Base-by-base conservation (phyloP, 2,113 vertebrate genomes). In the Zosterops lateralis region DNA sequence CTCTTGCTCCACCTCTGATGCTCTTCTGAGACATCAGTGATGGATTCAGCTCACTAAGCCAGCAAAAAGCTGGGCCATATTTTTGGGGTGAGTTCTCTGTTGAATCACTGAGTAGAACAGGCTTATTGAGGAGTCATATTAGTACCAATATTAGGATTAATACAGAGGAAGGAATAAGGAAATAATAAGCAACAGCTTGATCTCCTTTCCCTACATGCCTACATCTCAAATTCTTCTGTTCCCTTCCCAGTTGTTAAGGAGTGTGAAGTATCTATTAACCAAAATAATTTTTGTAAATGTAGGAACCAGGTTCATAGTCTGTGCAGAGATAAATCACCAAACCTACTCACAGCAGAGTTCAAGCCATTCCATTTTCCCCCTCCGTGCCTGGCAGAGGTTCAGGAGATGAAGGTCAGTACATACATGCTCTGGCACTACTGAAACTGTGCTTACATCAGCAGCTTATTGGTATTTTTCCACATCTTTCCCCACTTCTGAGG, bases 341-440 rank as follows among this genome's bases (percentile, higher is more conserved):
- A 75, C 18, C 38, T 62, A 32, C 34, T 87, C n/a, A 50, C 36
- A 44, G 64, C 71, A 61, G 79, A 85, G 75, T 87, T 91, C 45
- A 78, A 85, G 38, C 78, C 20, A 62, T 79, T 93, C 87, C 28
- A 26, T 70, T 94, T 94, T 83, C 61, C 48, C 61, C 61, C 67
- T 76, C 42, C 1, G 19, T 68, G 45, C 62, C 78, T 93, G 90
- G 85, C 85, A 94, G 54, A 79, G 62, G 32, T 90, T 94, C 84
- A 91, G 67, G 71, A 90, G 75, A 70, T 94, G 90, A 94, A 92
- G 90, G 93, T 91, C 88, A 79, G 62, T 84, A 78, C 80, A 56
- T 68, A 50, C 25, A 68, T 72, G 53, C 87, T 84, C 28, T 96
- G 92, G 77, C 84, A 73, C 78, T 38, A 45, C 62, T 85, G 70